phyloP scores from a whole-genome alignment of 2,797 vertebrate species.

The Sebastes paucispinis region DNA sequence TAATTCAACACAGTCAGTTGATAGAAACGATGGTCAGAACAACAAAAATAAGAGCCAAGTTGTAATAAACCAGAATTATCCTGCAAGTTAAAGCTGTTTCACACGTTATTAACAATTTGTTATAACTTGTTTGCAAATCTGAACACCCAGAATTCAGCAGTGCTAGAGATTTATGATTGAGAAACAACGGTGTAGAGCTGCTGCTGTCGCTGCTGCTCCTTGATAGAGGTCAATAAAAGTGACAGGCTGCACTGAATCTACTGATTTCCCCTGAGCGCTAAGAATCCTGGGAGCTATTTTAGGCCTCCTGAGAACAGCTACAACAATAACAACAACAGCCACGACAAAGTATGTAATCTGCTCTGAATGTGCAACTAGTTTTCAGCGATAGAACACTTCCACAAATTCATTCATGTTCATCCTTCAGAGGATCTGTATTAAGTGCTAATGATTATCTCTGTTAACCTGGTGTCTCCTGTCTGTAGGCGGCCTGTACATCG shows the following conservation, averaged over 20 bases:
- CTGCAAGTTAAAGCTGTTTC: neutral
- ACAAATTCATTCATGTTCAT: neutral
- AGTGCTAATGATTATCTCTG: neutral
- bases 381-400: neutral
- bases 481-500: conserved; percentile 92
- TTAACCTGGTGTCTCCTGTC: conserved; percentile 76
- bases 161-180: neutral
- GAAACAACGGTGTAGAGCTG: neutral
- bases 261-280: neutral
- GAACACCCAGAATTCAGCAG: neutral
- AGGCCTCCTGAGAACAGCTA: neutral
- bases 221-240: neutral
- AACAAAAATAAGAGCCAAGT: neutral
- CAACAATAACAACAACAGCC: neutral
- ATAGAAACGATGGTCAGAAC: neutral
- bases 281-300: neutral
- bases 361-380: neutral
- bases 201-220: neutral
- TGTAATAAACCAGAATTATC: neutral
- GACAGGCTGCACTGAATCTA: neutral
- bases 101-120: neutral
- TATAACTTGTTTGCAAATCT: neutral
- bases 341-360: neutral
- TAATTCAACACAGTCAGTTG: no score
- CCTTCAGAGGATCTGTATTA: neutral